These are phyloP conservation scores for Thalpophila matura DNA, from an alignment of 2,888 invertebrate species.

Conservation along the genomic window DNA sequence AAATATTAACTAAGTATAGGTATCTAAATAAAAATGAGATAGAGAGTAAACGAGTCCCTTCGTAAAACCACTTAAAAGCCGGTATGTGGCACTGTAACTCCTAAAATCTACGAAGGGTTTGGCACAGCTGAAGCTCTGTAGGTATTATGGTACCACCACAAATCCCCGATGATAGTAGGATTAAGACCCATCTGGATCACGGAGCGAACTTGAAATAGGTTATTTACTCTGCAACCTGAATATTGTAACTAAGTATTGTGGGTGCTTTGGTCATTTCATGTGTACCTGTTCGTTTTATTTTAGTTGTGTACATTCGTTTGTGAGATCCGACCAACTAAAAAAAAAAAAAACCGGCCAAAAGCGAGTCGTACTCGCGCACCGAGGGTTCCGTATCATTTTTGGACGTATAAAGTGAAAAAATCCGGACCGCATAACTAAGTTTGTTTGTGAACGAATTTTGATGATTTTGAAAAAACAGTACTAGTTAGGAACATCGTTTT, in stretches of 20 bases:
- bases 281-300: neutral
- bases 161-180: slow-evolving; percentile 51
- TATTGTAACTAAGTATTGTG: neutral
- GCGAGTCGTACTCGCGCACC: too few relatives aligned
- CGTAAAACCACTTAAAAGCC: slow-evolving; percentile 14
- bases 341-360: too few relatives aligned
- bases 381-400: too few relatives aligned
- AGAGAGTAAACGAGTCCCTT: neutral
- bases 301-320: too few relatives aligned
- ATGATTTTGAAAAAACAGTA: too few relatives aligned
- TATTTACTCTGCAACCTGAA: slow-evolving; percentile 29
- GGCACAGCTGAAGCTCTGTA: slow-evolving; percentile 32
- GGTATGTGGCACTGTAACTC: slow-evolving; percentile 20
- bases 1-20: too few relatives aligned
- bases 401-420: too few relatives aligned
- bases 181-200: slow-evolving; percentile 48
- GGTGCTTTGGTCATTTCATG: neutral
- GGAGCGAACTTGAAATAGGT: slow-evolving; percentile 30
- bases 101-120: slow-evolving; percentile 26
- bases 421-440: too few relatives aligned
- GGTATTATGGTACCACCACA: slow-evolving; percentile 40
- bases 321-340: too few relatives aligned
- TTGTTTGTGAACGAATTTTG: too few relatives aligned
- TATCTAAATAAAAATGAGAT: too few relatives aligned
- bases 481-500: too few relatives aligned